These are phyloP conservation scores for Stichopus horrens DNA, from an alignment of 53 echinoderm and acorn worm genomes.

Conservation along the genomic window DNA sequence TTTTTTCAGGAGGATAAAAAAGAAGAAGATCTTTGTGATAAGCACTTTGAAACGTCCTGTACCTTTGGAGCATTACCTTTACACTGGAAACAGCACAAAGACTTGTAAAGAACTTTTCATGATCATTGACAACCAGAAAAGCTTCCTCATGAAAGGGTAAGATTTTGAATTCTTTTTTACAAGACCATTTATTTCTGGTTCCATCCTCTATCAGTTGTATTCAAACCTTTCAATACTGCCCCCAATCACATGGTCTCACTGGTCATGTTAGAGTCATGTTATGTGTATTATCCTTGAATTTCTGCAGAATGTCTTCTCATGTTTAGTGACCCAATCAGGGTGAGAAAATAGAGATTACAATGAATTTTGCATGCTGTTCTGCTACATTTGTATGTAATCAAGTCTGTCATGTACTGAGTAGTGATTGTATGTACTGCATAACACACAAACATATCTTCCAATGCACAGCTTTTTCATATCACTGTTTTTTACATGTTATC, in stretches of 20 bases:
- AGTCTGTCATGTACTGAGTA: no score
- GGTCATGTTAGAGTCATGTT: no score
- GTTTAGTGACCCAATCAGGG: no score
- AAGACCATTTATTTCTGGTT: neutral
- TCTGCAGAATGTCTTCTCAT: no score
- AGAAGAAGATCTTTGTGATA: constrained; percentile 91
- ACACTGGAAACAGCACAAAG: constrained; percentile 96
- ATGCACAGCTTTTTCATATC: no score
- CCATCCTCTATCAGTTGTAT: neutral
- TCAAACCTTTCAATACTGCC: neutral
- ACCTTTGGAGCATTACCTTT: constrained; percentile 93
- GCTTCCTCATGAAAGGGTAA: constrained; percentile 80
- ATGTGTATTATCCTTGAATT: no score
- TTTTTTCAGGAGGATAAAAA: constrained; percentile 74
- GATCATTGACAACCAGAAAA: constrained; percentile 74
- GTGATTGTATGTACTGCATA: no score
- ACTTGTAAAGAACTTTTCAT: constrained; percentile 89
- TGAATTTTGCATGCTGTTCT: no score
- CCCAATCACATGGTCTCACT: neutral
- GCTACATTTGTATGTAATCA: no score
- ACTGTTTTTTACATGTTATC: no score
- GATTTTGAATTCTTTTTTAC: constrained; percentile 3
- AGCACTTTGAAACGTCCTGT: constrained; percentile 95
- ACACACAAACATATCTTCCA: no score
- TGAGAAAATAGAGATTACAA: no score